Evolutionary conservation across 23 tunicate genomes (phyloP), one percentile per base, ranked within the genome.

Genomic region (Ascidia mentula): DNA sequence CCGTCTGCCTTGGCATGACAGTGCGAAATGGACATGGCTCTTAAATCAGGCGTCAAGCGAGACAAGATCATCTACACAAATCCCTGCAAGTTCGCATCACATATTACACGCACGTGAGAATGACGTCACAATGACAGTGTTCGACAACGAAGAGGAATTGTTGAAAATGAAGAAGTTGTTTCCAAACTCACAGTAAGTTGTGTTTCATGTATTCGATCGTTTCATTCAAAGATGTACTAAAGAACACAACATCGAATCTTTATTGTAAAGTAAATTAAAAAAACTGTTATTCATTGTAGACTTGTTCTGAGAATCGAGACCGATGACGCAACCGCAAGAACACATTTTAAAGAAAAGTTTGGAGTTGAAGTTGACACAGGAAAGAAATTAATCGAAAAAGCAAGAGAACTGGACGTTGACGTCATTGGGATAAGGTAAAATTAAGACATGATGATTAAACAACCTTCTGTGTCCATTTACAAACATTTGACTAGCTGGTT

Each of bases 71-170:
- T 74, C 18, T 74, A 4, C 78, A 53, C 78, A 7, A 22, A 38
- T 36, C 78, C 78, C 37, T 37, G 53, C 26, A 74, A 74, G 59
- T 38, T 74, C 2, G 78, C 53, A 32, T 37, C 78, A 74, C 24
- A 38, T 74, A 20, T 20, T 22, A 53, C 38, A 37, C 38, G 78
- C 78, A 38, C 7, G 38, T 36, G 24, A 74, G n/a, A 38, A 74
- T 28, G 78, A 37, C 34, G 78, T 74, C 40, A 38, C 18, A 6
- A 37, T 38, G 53, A 74, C 38, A 53, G 20, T 53, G 46, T 74
- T 74, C 28, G 78, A 74, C 46, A 74, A 74, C 26, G 78, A 38
- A 8, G 78, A 74, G 34, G 78, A 74, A 40, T 53, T 74, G 4
- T 13, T 18, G 34, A 74, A 74, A 74, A 36, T 74, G 34, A 74